Percentiles rank a stretch among this genome's conserved stretches.
phyloP scores from a whole-genome alignment of 2,888 invertebrate species.

The Oscheius sp. region DNA sequence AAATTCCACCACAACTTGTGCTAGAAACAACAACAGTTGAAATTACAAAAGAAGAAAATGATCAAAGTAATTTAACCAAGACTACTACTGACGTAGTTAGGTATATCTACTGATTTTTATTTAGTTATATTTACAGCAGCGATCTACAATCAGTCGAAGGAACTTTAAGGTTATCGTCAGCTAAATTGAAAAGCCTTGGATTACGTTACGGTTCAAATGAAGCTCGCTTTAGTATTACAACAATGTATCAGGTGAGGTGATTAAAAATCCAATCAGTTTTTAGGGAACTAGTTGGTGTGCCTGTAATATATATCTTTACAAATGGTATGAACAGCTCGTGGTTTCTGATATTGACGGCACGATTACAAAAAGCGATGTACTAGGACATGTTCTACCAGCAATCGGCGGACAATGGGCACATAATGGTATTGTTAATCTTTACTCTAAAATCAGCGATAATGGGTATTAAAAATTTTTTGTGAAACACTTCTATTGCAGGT shows the following conservation, averaged over 20 bases:
- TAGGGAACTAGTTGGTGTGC: conserved; percentile 94
- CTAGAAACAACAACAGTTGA: background rate
- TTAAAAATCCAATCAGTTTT: conserved; percentile 1
- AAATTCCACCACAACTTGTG: background rate
- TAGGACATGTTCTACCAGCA: conserved; percentile 96
- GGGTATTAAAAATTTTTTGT: conserved; percentile 38
- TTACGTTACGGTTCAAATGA: conserved; percentile 89
- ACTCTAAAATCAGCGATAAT: conserved; percentile 93
- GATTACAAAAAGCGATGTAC: conserved; percentile 78
- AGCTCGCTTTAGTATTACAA: conserved; percentile 96
- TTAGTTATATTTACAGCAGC: background rate
- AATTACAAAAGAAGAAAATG: background rate
- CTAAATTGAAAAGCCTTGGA: conserved; percentile 84
- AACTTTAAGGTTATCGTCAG: conserved; percentile 4
- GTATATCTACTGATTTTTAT: no score
- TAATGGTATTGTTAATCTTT: conserved; percentile 94
- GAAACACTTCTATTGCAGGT: background rate
- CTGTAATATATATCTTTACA: conserved; percentile 96
- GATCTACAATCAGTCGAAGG: background rate
- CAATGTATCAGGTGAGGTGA: conserved; percentile 81
- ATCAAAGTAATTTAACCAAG: no score
- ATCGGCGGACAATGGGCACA: conserved; percentile 99
- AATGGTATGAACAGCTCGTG: conserved; percentile 93
- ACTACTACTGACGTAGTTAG: no score
- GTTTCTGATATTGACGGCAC: conserved; percentile 96